Percentiles rank a stretch among this genome's conserved stretches.
Evolutionary conservation across 2,797 vertebrate species (phyloP).

Genomic region (Labroides dimidiatus): DNA sequence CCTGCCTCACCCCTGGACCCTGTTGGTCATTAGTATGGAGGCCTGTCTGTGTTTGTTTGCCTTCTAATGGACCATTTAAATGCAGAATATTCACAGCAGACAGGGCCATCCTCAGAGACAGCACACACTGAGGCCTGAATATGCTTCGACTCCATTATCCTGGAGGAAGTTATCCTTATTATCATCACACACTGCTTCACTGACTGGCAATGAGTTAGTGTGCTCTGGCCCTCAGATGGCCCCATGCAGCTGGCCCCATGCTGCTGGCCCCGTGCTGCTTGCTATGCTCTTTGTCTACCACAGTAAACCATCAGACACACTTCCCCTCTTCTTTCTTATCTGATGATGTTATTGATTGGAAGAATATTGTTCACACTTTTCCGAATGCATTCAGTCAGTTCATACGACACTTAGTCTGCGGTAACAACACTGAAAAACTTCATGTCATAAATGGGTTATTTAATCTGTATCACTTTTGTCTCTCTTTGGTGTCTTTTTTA

Average conservation of each 20-base stretch:
- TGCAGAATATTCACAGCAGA: constrained; percentile 86
- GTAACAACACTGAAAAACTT: not conserved
- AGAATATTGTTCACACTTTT: not conserved
- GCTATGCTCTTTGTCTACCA: constrained; percentile 19
- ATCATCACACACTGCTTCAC: constrained; percentile 76
- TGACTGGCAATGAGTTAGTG: constrained; percentile 74
- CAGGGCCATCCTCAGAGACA: constrained; percentile 76
- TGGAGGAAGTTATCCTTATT: constrained; percentile 85
- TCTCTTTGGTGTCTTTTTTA: too few species aligned
- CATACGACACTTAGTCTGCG: not conserved
- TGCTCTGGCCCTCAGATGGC: constrained; percentile 51
- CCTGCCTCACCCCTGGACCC: constrained; percentile 78
- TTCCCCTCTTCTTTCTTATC: constrained; percentile 9
- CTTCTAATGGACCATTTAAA: constrained; percentile 85
- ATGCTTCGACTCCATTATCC: constrained; percentile 79
- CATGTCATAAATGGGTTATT: not conserved
- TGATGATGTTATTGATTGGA: not conserved
- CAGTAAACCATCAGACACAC: constrained; percentile 4
- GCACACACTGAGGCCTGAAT: constrained; percentile 71
- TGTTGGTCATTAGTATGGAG: constrained; percentile 83
- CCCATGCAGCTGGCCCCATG: too few species aligned
- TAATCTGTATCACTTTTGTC: not conserved
- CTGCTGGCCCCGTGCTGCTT: too few species aligned
- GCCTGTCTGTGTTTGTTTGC: constrained; percentile 84
- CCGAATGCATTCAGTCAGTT: not conserved